Base-by-base conservation (phyloP, 2,888 invertebrate species). In the Pasiphila rectangulata region DNA sequence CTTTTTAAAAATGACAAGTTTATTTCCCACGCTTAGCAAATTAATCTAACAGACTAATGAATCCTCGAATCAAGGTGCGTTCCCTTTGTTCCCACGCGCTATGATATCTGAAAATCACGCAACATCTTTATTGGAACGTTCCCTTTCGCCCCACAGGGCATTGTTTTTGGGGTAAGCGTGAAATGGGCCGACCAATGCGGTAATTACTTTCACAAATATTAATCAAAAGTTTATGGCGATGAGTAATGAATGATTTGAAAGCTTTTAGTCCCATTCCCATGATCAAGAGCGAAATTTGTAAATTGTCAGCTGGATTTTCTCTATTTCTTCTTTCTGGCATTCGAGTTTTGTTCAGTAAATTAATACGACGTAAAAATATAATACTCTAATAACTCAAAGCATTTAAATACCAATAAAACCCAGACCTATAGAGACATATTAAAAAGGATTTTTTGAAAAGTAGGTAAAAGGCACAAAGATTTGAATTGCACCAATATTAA, bases 61-160 rank as follows among this genome's bases (percentile, higher is more conserved):
- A 80, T 67, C 63, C 64, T 73, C 73, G 79, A 85, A 86, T 83
- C 82, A 86, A 87, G 83, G 85, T 80, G 76, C 63, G 74, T 86
- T 86, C 85, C 84, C 83, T 83, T 82, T 19, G 81, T 55, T 52
- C 58, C 56, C 56, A 59, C 58, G 70, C 56, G 70, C 70, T 69
- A 70, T 82, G 83, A 86, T 87, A 84, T 79, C 84, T 79, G 70
- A 59, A 79, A 86, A 88, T 88, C 88, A 88, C 86, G 88, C 88
- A 87, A 88, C 86, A 87, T 88, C 88, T 88, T 87, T 77, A 87
- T 83, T 75, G 75, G 64, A 80, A 72, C 77, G 81, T 81, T 63
- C 67, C 74, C 74, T 71, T 63, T 44, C 56, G 59, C 68, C 72
- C 67, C 61, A 64, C 45, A 54, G 54, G 63, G 74, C 77, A 78